Percentiles rank a stretch among this genome's conserved stretches.
Evolutionary conservation across 1,140 invertebrate species (phyloP).

Genomic region (Riptortus pedestris): DNA sequence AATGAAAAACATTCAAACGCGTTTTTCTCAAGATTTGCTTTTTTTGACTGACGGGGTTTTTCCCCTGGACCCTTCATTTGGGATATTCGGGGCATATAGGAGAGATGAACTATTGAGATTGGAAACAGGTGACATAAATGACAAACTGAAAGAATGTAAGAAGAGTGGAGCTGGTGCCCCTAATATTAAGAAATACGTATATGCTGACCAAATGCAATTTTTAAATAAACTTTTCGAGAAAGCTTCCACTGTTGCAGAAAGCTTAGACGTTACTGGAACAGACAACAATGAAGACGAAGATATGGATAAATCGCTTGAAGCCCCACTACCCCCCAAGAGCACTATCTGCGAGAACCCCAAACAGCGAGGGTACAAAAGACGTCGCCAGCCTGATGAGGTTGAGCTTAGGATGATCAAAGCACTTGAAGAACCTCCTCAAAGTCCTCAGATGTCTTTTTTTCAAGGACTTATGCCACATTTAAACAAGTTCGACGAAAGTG

Average conservation of each 20-base stretch:
- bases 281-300: constrained; percentile 13
- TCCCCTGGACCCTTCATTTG: no score
- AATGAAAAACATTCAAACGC: no score
- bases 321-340: constrained; percentile 14
- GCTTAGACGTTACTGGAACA: constrained; percentile 5
- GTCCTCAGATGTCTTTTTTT: constrained; percentile 21
- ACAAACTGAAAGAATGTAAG: constrained; percentile 25
- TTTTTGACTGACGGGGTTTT: no score
- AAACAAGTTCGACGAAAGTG: no score
- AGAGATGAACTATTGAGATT: no score
- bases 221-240: constrained; percentile 24
- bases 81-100: no score
- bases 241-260: constrained; percentile 15
- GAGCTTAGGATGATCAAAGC: constrained; percentile 22
- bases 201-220: constrained; percentile 33
- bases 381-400: constrained; percentile 15
- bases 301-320: not conserved
- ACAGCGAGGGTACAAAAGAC: constrained; percentile 16
- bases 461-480: constrained; percentile 15
- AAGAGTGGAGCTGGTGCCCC: no score
- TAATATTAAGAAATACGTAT: constrained; percentile 27
- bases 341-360: constrained; percentile 15
- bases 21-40: no score
- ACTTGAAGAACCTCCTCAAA: constrained; percentile 9
- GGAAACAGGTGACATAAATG: no score